Evolutionary conservation across 30 jellyfish, hydroid and myxozoan species (phyloP).

Genomic region (Cassiopea andromeda): DNA sequence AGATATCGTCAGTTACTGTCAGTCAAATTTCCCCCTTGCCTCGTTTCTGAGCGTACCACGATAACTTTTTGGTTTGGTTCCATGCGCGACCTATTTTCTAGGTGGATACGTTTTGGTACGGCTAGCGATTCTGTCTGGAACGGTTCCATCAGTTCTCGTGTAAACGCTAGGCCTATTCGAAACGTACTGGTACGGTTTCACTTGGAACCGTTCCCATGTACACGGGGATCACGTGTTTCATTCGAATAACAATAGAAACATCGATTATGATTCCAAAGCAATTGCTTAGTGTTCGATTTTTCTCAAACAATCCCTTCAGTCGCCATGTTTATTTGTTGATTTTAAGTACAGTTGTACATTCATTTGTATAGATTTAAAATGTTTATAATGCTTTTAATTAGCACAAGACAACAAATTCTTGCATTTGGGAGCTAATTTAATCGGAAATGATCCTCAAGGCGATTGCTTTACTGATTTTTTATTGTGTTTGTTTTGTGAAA

Average conservation of each 20-base stretch:
- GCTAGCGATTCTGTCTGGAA: conserved; percentile 18
- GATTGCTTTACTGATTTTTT: not conserved
- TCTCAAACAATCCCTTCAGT: no score
- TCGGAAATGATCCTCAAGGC: not conserved
- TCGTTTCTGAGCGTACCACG: conserved; percentile 22
- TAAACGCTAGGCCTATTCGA: conserved; percentile 25
- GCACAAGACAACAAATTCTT: no score
- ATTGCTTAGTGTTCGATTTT: no score
- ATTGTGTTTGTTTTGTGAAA: not conserved
- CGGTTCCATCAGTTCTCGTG: conserved; percentile 40
- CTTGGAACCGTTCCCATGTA: not conserved
- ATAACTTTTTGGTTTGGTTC: conserved; percentile 17
- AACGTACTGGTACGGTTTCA: not conserved
- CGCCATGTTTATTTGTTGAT: no score
- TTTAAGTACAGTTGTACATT: no score
- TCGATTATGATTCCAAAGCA: no score
- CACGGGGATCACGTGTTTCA: no score
- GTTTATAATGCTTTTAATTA: no score
- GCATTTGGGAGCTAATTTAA: not conserved
- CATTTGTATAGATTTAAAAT: no score
- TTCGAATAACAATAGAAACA: no score
- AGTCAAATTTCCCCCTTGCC: no score
- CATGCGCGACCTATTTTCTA: conserved; percentile 14
- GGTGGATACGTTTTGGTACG: conserved; percentile 17
- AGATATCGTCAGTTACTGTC: no score